Base-by-base conservation (phyloP, 2,888 invertebrate genomes). In the Pediacus dermestoides region DNA sequence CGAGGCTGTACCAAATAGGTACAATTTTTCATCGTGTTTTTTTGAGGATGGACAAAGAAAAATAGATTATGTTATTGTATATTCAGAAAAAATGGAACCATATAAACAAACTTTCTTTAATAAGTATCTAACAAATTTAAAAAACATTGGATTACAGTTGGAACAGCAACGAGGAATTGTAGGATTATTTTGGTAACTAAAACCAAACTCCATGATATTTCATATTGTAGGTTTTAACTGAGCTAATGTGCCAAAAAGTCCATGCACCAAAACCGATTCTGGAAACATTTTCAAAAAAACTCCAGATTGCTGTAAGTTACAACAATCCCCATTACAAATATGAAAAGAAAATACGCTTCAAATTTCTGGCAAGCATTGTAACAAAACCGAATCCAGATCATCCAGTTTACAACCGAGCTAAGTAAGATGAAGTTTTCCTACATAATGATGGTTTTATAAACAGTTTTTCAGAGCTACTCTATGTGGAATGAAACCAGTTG, bases 191-290 rank as follows among this genome's bases (percentile, higher is more conserved):
- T n/a, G n/a, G n/a, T n/a, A n/a, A n/a, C n/a, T n/a, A n/a, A n/a
- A n/a, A n/a, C n/a, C n/a, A n/a, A n/a, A n/a, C n/a, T n/a, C n/a
- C n/a, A n/a, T n/a, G n/a, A n/a, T n/a, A n/a, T n/a, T n/a, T n/a
- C n/a, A n/a, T n/a, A n/a, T n/a, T n/a, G n/a, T n/a, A n/a, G 21
- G 21, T 18, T n/a, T 18, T 7, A 6, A 18, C 6, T 18, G 6
- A 18, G 6, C n/a, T 18, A n/a, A n/a, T 18, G 6, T 18, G 21
- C 21, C 21, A 18, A 18, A 18, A 18, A 18, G 21, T 18, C 21
- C 21, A 18, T 18, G 21, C 21, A 18, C 21, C 21, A n/a, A 18
- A 18, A 18, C 21, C 21, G n/a, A n/a, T n/a, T n/a, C n/a, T n/a
- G n/a, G n/a, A n/a, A n/a, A n/a, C n/a, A n/a, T n/a, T n/a, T n/a